Evolutionary conservation across 1,140 invertebrate species (phyloP).

Genomic region (Parasteatoda tepidariorum): DNA sequence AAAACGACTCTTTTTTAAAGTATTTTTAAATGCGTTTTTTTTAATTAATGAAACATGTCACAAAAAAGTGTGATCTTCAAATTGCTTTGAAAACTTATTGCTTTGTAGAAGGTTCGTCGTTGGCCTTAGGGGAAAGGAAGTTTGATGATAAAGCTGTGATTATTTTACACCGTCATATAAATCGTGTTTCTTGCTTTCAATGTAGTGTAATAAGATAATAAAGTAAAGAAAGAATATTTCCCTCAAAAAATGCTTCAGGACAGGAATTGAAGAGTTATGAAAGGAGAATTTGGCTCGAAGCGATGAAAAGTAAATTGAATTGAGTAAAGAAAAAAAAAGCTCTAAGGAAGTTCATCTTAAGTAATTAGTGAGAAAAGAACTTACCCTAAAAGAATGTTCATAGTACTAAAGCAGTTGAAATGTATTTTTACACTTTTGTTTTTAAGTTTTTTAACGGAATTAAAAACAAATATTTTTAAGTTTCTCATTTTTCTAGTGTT

Average conservation of each 20-base stretch:
- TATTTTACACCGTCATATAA: constrained; percentile 44
- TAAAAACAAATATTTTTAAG: not conserved
- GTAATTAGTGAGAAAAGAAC: constrained; percentile 51
- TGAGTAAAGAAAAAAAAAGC: constrained; percentile 31
- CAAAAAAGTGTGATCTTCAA: constrained; percentile 29
- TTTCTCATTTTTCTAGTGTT: no score
- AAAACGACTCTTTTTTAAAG: no score
- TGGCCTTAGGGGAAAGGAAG: not conserved
- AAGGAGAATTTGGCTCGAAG: not conserved
- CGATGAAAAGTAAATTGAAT: constrained; percentile 52
- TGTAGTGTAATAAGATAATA: constrained; percentile 9
- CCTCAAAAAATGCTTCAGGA: constrained; percentile 20
- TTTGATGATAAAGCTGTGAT: constrained; percentile 32
- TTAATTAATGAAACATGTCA: constrained; percentile 32
- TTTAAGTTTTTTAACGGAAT: not conserved
- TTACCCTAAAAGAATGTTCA: constrained; percentile 22
- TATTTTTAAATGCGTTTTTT: not conserved
- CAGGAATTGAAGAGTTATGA: constrained; percentile 12
- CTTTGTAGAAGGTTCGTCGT: not conserved
- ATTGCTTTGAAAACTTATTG: constrained; percentile 16
- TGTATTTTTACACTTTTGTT: not conserved
- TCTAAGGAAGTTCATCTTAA: constrained; percentile 17
- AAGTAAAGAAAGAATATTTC: constrained; percentile 30
- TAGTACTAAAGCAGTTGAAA: constrained; percentile 17
- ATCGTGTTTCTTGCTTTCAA: constrained; percentile 22